Base-by-base conservation (phyloP, 2,113 vertebrate genomes). In the Sminthopsis crassicaudata region DNA sequence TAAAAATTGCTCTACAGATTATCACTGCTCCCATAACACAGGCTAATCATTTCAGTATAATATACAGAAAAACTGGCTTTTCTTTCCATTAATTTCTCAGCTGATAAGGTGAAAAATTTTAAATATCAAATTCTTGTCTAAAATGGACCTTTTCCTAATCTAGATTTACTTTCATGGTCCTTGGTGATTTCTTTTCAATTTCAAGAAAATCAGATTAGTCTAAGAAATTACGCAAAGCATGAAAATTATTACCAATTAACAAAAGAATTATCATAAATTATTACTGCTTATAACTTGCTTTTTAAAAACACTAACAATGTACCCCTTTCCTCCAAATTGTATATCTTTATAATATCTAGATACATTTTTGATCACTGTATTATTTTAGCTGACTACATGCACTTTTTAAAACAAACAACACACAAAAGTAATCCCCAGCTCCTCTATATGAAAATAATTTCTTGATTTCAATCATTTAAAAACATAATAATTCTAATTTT, bases 1-100 rank as follows among this genome's bases (percentile, higher is more conserved):
- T 96, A 57, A 92, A 96, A 96, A 93, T 89, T 50, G 52, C 90
- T 96, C 88, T 42, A 96, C 94, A 97, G 95, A 96, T 96, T 84
- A 96, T 93, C 94, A 46, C 92, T 76, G 16, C 92, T 93, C 42
- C 42, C 90, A 92, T 8, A 91, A 10, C n/a, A 9, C 19, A 92
- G 27, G 92, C 26, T 95, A 96, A 92, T 88, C 89, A 94, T 57
- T 60, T 6, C 0, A 48, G 24, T 8, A 53, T 92, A 95, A 95
- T 23, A 91, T 60, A 96, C 48, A 24, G 25, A 95, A 51, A 96
- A 96, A 96, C 42, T 52, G 46, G 50, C 89, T n/a, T 46, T 22
- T 95, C 95, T 96, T 94, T 46, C 42, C 2, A 94, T 95, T 51
- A 96, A 95, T 94, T 57, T 54, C 91, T 96, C 92, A 60, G 36